Conservation (phyloP, 2,888 invertebrate genomes). For the Synergus japonicus region DNA sequence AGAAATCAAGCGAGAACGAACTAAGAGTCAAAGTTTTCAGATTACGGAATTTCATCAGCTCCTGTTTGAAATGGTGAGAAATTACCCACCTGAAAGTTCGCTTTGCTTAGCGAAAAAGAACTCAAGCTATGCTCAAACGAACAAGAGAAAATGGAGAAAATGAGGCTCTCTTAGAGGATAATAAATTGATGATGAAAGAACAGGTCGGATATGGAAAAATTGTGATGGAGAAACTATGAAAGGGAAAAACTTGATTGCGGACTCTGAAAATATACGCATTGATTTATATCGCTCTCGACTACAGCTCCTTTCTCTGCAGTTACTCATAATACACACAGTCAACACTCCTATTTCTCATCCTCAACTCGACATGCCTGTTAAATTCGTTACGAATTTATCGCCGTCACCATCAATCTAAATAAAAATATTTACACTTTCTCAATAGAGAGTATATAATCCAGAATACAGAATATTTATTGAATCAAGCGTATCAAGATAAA, state of each 20-base stretch:
- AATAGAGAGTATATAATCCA: background rate
- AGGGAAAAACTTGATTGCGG: slow-evolving; percentile 46
- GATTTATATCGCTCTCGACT: slow-evolving; percentile 49
- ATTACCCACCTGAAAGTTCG: slow-evolving; percentile 14
- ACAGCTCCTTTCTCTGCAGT: slow-evolving; percentile 4
- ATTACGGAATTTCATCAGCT: slow-evolving; percentile 53
- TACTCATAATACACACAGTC: slow-evolving; percentile 42
- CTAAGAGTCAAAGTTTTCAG: slow-evolving; percentile 56
- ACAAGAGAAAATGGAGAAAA: slow-evolving; percentile 7
- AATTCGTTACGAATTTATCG: slow-evolving; percentile 26
- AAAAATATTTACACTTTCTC: background rate
- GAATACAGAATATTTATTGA: background rate
- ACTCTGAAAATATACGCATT: slow-evolving; percentile 48
- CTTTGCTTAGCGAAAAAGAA: slow-evolving; percentile 5
- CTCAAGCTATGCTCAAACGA: slow-evolving; percentile 23
- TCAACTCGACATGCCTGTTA: slow-evolving; percentile 1
- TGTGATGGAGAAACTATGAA: slow-evolving; percentile 50
- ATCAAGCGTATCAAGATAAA: background rate
- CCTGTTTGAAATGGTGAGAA: slow-evolving; percentile 12
- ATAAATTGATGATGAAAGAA: slow-evolving; percentile 36
- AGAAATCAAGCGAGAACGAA: background rate
- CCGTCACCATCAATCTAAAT: slow-evolving; percentile 5
- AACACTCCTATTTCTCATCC: slow-evolving; percentile 42
- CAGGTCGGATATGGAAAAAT: slow-evolving; percentile 38
- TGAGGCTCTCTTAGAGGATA: slow-evolving; percentile 15